These are phyloP conservation scores for Pseudeuparius sepicola DNA, from an alignment of 2,888 invertebrate genomes.

Conservation along the genomic window DNA sequence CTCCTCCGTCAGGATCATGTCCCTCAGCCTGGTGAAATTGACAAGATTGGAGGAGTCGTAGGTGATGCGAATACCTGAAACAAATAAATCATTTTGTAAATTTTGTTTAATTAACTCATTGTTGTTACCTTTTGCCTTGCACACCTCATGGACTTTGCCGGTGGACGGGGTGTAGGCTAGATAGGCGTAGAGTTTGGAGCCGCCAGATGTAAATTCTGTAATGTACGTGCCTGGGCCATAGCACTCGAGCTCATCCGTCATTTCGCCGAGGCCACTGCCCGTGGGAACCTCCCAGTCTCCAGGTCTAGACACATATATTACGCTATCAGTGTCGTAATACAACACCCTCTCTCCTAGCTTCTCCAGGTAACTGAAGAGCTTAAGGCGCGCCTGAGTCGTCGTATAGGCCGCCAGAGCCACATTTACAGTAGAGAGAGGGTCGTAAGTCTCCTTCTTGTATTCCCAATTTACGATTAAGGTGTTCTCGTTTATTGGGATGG, in stretches of 20 bases:
- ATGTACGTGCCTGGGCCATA: slow-evolving; percentile 30
- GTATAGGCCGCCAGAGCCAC: slow-evolving; percentile 30
- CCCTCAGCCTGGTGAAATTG: too few species aligned
- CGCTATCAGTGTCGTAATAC: slow-evolving; percentile 34
- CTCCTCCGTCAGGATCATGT: too few species aligned
- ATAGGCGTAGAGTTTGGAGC: slow-evolving; percentile 32
- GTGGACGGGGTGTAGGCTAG: too few species aligned
- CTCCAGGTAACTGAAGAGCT: slow-evolving; percentile 25
- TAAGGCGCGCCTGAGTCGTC: slow-evolving; percentile 16
- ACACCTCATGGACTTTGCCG: too few species aligned
- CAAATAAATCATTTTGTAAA: too few species aligned
- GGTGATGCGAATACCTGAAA: too few species aligned
- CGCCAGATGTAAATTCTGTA: too few species aligned
- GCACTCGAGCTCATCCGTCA: slow-evolving; percentile 31
- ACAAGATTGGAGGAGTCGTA: too few species aligned
- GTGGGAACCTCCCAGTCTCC: slow-evolving; percentile 26
- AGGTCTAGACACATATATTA: slow-evolving; percentile 25
- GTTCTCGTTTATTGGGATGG: slow-evolving; percentile 13
- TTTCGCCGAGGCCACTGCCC: slow-evolving; percentile 32
- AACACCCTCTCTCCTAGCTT: slow-evolving; percentile 26
- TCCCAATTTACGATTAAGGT: slow-evolving; percentile 23
- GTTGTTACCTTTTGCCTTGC: too few species aligned
- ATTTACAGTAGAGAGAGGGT: slow-evolving; percentile 23
- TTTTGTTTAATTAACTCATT: too few species aligned
- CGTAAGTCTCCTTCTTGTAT: slow-evolving; percentile 18